phyloP scores from a whole-genome alignment of 2,888 invertebrate genomes.

The Saturnia japonica region DNA sequence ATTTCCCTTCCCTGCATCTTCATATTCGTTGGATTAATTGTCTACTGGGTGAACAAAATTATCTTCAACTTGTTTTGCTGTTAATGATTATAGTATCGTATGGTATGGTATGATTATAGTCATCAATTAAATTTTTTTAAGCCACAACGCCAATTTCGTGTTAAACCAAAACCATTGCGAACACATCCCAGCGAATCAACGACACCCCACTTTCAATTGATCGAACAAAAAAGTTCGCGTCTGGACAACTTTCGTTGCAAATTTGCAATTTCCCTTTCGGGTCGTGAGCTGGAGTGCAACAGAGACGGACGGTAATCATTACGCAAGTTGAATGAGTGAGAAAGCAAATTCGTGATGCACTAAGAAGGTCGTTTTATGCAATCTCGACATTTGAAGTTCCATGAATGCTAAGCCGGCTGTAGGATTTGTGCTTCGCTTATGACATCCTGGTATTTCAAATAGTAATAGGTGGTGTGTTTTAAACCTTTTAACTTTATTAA shows the following conservation, averaged over 20 bases:
- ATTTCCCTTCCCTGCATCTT: no score
- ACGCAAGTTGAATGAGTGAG: constrained; percentile 26
- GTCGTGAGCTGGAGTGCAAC: constrained; percentile 17
- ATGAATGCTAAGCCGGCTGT: not conserved
- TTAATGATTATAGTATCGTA: no score
- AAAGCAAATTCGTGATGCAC: constrained; percentile 11
- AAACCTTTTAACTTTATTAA: no score
- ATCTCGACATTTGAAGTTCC: constrained; percentile 16
- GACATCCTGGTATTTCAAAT: constrained; percentile 16
- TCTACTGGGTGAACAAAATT: no score
- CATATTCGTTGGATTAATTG: no score
- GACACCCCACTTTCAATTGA: constrained; percentile 9
- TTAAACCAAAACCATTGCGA: not conserved
- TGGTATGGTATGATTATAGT: not conserved
- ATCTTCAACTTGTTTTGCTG: no score
- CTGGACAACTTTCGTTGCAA: constrained; percentile 22
- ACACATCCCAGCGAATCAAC: not conserved
- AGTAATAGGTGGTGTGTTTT: no score
- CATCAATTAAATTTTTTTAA: not conserved
- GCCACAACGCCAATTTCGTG: not conserved
- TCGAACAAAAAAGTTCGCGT: constrained; percentile 18
- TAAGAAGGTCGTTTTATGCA: constrained; percentile 16
- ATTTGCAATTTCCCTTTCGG: constrained; percentile 24
- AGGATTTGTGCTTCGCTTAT: constrained; percentile 12
- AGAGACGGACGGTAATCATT: constrained; percentile 20